phyloP scores from a whole-genome alignment of 2,797 vertebrate species.

The Danio albolineatus region DNA sequence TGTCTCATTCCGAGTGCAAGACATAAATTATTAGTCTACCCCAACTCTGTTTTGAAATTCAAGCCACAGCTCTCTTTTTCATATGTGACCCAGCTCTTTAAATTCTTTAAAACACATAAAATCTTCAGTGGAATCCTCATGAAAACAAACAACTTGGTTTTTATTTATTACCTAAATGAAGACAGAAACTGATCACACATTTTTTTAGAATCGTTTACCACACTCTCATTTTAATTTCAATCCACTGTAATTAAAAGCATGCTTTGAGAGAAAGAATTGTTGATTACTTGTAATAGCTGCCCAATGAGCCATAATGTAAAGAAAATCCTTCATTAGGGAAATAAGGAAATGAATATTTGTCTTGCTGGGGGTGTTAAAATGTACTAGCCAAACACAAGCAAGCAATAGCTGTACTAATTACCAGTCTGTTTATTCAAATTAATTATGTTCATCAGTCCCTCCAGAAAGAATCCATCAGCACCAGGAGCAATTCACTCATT shows the following conservation, averaged over 20 bases:
- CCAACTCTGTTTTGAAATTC: conserved; percentile 29
- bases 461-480: neutral
- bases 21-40: neutral
- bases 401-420: neutral
- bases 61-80: neutral
- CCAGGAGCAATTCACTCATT: conserved; percentile 5
- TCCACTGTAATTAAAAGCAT: conserved; percentile 5
- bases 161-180: conserved; percentile 30
- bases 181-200: neutral
- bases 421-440: conserved; percentile 16
- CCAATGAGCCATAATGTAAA: conserved; percentile 9
- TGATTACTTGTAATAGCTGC: neutral
- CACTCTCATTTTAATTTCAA: neutral
- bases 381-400: neutral
- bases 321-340: neutral
- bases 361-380: conserved; percentile 16
- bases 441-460: conserved; percentile 11
- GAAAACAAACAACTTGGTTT: neutral
- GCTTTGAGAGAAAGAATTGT: neutral
- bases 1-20: conserved; percentile 4
- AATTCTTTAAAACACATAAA: conserved; percentile 5
- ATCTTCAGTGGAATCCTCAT: neutral
- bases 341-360: neutral
- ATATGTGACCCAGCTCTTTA: neutral
- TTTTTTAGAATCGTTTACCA: conserved; percentile 5